phyloP scores from a whole-genome alignment of 2,797 vertebrate species.

The Podargus strigoides region DNA sequence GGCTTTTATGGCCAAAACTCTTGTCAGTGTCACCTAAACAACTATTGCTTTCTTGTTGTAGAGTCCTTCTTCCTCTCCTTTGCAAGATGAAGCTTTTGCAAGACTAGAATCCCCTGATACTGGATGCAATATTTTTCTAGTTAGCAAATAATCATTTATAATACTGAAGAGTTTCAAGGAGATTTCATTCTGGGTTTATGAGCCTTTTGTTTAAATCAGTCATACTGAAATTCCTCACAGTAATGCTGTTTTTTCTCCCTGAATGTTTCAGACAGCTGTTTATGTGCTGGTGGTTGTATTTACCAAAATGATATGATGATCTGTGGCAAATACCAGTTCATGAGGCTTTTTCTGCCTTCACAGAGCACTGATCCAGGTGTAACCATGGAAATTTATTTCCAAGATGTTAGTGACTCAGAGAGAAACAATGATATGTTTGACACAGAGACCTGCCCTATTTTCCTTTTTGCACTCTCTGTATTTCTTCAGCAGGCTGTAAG shows the following conservation, averaged over 20 bases:
- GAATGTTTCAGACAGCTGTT: neutral
- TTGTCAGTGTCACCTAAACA: neutral
- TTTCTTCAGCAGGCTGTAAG: neutral
- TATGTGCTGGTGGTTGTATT: neutral
- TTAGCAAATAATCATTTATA: neutral
- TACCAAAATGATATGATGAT: neutral
- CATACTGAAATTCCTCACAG: neutral
- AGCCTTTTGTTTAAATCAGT: neutral
- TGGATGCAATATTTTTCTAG: neutral
- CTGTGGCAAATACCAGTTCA: neutral
- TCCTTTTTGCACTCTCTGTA: neutral
- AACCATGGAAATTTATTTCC: neutral
- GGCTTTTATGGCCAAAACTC: neutral
- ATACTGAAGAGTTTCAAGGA: neutral
- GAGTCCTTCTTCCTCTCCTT: neutral
- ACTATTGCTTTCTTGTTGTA: neutral
- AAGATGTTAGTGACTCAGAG: neutral
- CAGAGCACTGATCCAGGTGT: neutral
- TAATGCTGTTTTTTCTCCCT: neutral
- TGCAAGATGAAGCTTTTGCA: neutral
- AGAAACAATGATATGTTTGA: neutral
- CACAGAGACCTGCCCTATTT: neutral
- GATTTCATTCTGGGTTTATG: neutral
- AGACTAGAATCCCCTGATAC: neutral
- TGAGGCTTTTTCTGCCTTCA: neutral